phyloP scores from a whole-genome alignment of 1,140 invertebrate genomes.

The Phthorimaea operculella region DNA sequence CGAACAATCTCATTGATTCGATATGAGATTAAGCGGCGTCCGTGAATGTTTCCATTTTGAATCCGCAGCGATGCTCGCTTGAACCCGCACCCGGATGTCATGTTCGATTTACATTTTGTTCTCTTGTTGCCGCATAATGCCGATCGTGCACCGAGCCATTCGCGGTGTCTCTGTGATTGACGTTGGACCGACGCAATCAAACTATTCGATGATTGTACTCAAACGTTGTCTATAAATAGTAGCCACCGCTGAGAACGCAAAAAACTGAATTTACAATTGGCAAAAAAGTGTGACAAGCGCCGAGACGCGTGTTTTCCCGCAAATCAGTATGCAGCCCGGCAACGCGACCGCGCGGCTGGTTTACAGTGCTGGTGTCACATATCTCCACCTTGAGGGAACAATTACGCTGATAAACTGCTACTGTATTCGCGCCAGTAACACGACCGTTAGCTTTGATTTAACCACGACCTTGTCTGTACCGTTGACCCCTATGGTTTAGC shows the following conservation, averaged over 20 bases:
- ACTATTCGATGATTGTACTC: neutral
- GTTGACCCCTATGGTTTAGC: conserved; percentile 19
- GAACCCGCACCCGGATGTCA: conserved; percentile 56
- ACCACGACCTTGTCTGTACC: conserved; percentile 31
- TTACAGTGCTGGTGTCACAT: conserved; percentile 30
- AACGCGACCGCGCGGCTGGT: conserved; percentile 19
- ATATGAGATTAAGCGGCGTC: conserved; percentile 45
- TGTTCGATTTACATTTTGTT: conserved; percentile 43
- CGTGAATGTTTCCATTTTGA: conserved; percentile 50
- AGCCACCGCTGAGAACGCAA: conserved; percentile 12
- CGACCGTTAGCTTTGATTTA: conserved; percentile 15
- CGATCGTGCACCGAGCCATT: conserved; percentile 29
- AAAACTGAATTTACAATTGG: conserved; percentile 32
- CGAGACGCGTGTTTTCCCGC: conserved; percentile 37
- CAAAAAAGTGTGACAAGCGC: conserved; percentile 9
- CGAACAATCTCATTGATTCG: conserved; percentile 47
- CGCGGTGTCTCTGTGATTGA: conserved; percentile 30
- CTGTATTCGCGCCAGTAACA: conserved; percentile 16
- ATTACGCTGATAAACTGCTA: conserved; percentile 20
- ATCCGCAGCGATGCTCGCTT: conserved; percentile 39
- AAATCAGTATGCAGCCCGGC: conserved; percentile 34
- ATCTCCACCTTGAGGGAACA: conserved; percentile 21
- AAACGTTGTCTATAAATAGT: conserved; percentile 2
- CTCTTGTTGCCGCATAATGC: conserved; percentile 32
- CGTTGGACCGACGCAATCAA: conserved; percentile 8